Evolutionary conservation across 1,140 invertebrate genomes (phyloP), one percentile per base, ranked within the genome.

Genomic region (Drosophila ambigua): DNA sequence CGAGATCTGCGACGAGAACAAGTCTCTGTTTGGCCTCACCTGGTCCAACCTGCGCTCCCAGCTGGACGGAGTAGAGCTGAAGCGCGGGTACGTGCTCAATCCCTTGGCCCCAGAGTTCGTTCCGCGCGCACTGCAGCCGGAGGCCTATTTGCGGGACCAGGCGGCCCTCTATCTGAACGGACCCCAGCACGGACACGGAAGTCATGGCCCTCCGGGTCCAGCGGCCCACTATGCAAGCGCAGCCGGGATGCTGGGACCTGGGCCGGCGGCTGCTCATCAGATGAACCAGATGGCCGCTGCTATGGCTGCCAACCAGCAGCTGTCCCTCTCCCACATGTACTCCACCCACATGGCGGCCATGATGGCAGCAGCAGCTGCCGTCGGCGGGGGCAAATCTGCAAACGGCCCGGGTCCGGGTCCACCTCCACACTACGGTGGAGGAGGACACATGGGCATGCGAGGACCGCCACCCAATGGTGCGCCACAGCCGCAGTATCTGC

Each of bases 51-150:
- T 97, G 4, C 92, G 94, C 48, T 93, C 94, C 20, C 95, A 96
- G 69, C 90, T 97, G 28, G 95, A 96, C 65, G 94, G 94, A 20
- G 94, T 96, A 5, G 95, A 97, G 81, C 92, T 96, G 59, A 95
- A 96, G 58, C 95, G 96, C 45, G 94, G 94, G 2, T 96, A 95
- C 77, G 94, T 95, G 0, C 91, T 98, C 0, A 98, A 98, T 92
- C 97, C 97, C 0, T 90, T 97, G 41, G 97, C 97, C 0, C 95
- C 95, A 1, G 96, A 97, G 80, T 97, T 97, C 92, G 93, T 97
- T 8, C 96, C 96, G 0, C 90, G 94, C 43, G 91, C 93, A n/a
- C 77, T 93, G 15, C 92, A 93, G 58, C 90, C 91, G 9, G 93
- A 94, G 77, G 90, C 92, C 0, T 92, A 93, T 65, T 64, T 92